A percentile compares a stretch with the other conserved stretches of the same genome.
Evolutionary conservation across 2,888 invertebrate species (phyloP).

Genomic region (Hydriomena furcata): DNA sequence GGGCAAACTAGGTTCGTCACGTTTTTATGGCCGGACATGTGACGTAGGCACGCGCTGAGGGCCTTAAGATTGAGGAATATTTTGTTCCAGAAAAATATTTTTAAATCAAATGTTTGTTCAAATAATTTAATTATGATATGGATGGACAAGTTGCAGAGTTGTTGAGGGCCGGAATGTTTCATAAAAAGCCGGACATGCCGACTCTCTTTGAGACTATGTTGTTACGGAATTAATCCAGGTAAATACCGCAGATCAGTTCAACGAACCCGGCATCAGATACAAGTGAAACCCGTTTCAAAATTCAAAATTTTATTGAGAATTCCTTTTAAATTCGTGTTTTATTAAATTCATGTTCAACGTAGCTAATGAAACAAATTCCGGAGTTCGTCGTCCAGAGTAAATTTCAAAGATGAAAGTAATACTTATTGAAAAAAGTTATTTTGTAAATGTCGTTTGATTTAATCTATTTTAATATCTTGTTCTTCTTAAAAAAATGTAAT

Average conservation of each 20-base stretch:
- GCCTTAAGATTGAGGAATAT: too few species aligned
- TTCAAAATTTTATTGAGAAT: constrained; percentile 24
- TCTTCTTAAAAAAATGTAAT: too few species aligned
- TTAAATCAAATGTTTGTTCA: too few species aligned
- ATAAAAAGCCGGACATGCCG: not conserved
- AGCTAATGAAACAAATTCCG: constrained; percentile 30
- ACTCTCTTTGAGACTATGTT: constrained; percentile 6
- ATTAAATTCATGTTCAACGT: constrained; percentile 28
- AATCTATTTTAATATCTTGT: too few species aligned
- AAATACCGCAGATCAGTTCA: constrained; percentile 16
- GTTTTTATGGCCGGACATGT: too few species aligned
- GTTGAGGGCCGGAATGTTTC: too few species aligned
- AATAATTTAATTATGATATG: too few species aligned
- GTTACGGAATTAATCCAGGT: constrained; percentile 27
- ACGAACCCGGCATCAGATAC: constrained; percentile 2
- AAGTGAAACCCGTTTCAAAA: constrained; percentile 17
- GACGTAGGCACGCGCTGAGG: too few species aligned
- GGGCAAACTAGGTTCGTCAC: too few species aligned
- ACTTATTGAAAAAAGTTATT: not conserved
- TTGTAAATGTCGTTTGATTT: not conserved
- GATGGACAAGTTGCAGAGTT: too few species aligned
- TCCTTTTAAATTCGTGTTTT: constrained; percentile 21
- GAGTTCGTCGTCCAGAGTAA: constrained; percentile 17
- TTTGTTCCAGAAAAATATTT: too few species aligned
- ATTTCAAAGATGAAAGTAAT: constrained; percentile 20